Percentiles rank a stretch among this genome's conserved stretches.
Conservation (phyloP, 2,113 vertebrate genomes). For the Nibea coibor region DNA sequence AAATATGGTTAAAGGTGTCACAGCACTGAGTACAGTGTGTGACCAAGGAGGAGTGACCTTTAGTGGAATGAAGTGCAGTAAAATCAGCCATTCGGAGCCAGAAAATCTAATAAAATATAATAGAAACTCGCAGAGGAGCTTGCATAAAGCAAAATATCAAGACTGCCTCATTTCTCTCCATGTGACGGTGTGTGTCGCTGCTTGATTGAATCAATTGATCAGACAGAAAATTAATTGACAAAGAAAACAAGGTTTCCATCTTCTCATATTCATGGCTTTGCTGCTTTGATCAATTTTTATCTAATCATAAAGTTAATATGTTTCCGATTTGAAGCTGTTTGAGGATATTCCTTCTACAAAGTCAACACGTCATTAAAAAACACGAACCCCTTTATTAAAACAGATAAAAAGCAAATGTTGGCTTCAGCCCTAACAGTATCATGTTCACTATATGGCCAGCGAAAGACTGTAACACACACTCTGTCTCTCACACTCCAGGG, state of each 20-base stretch:
- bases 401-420: neutral
- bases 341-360: neutral
- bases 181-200: neutral
- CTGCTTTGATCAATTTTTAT: neutral
- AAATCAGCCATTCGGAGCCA: neutral
- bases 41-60: neutral
- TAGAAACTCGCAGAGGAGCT: neutral
- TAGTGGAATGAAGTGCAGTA: neutral
- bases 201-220: neutral
- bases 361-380: neutral
- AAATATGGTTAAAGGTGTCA: neutral
- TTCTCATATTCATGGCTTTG: neutral
- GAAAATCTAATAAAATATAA: neutral
- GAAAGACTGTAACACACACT: neutral
- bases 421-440: neutral
- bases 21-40: neutral
- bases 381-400: neutral
- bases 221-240: neutral
- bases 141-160: neutral
- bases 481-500: conserved; percentile 9
- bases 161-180: neutral
- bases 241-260: neutral
- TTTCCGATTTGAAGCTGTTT: neutral
- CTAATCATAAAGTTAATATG: neutral
- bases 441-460: neutral